A percentile compares a stretch with the other conserved stretches of the same genome.
phyloP scores from a whole-genome alignment of 2,797 vertebrate species.

The Spinus olivaceus region DNA sequence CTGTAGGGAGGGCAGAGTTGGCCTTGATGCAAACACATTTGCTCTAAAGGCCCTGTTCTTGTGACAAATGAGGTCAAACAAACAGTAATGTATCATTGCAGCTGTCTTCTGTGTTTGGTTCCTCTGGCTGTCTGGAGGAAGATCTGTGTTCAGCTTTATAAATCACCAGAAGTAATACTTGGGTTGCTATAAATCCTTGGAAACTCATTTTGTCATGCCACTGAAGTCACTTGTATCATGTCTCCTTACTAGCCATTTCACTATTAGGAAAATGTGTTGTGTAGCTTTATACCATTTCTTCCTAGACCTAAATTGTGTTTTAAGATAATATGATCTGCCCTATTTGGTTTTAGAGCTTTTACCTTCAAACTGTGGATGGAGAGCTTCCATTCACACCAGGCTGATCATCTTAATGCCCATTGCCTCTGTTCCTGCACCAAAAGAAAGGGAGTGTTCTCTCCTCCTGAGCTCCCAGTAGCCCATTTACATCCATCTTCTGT shows the following conservation, averaged over 20 bases:
- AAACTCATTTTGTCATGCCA: neutral
- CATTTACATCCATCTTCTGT: neutral
- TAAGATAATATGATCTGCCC: neutral
- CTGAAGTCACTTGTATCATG: neutral
- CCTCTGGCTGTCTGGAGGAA: neutral
- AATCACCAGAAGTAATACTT: neutral
- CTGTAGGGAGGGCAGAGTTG: neutral
- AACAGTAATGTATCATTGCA: neutral
- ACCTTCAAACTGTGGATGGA: neutral
- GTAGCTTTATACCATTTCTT: neutral
- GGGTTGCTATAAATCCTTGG: neutral
- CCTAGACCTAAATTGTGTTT: neutral
- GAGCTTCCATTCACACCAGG: neutral
- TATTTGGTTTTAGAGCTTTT: neutral
- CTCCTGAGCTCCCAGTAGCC: neutral
- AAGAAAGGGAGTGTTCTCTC: neutral
- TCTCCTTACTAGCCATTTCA: neutral
- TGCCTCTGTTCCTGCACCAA: neutral
- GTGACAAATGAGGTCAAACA: neutral
- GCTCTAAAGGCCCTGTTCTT: neutral
- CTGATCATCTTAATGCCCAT: neutral
- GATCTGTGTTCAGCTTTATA: neutral
- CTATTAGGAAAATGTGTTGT: neutral
- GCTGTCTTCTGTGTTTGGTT: neutral
- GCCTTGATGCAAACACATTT: neutral